Evolutionary conservation across 2,113 vertebrate genomes (phyloP).

Genomic region (Muscicapa adusta): DNA sequence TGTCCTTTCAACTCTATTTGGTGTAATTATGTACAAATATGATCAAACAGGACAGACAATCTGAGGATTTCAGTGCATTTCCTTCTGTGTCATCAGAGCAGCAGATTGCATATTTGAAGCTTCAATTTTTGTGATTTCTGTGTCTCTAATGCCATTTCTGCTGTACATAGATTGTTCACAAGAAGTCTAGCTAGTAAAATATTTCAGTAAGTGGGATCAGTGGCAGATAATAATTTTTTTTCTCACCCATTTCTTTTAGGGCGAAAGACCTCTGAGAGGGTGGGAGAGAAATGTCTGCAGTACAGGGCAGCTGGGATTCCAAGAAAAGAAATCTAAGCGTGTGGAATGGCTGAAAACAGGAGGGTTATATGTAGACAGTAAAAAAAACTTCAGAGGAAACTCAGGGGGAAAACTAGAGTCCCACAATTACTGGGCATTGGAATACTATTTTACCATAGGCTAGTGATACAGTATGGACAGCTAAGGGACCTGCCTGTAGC

Average conservation of each 20-base stretch:
- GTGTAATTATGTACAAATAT: background rate
- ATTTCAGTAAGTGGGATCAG: background rate
- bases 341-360: background rate
- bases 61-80: background rate
- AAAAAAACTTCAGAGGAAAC: background rate
- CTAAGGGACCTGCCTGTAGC: background rate
- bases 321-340: background rate
- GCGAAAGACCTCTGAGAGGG: background rate
- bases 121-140: background rate
- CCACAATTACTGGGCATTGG: background rate
- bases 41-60: background rate
- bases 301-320: background rate
- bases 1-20: background rate
- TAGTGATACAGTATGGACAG: background rate
- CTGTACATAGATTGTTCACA: background rate
- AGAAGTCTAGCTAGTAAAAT: background rate
- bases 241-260: background rate
- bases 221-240: background rate
- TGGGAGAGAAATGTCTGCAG: background rate
- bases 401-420: background rate
- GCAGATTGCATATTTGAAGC: background rate
- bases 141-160: background rate
- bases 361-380: rapidly evolving
- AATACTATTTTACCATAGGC: background rate
- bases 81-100: background rate